Evolutionary conservation across 1,140 invertebrate species (phyloP), one percentile per base, ranked within the genome.

Genomic region (Bacillus rossius): DNA sequence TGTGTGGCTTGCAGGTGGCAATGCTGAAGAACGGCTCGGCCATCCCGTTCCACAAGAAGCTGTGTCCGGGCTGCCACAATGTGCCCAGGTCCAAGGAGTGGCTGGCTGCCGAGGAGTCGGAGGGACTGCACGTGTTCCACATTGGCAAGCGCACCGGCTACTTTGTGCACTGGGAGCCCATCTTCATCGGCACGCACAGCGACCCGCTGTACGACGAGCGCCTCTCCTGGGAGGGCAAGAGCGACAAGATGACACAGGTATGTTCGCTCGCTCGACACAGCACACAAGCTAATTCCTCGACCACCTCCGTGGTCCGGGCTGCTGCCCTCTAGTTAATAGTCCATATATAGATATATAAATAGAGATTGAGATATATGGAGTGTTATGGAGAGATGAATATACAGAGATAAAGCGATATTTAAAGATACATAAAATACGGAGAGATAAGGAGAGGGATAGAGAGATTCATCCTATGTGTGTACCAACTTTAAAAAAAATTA

Each of bases 221-320:
- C 69, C 81, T 92, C 19, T 91, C 86, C 68, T 93, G 91, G 91
- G 89, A 93, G 69, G 91, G 91, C 49, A 91, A 90, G 74, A 91
- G 89, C 71, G 90, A 93, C 73, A 93, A 93, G 79, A 96, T 96
- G 93, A 92, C 91, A 37, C 93, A 95, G 85, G 91, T 93, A 67
- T 72, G 55, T 49, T 7, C 40, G 1, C 13, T n/a, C 40, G n/a
- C n/a, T n/a, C n/a, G n/a, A n/a, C n/a, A n/a, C n/a, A n/a, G n/a
- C n/a, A n/a, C n/a, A n/a, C n/a, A n/a, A n/a, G n/a, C n/a, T n/a
- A n/a, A n/a, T n/a, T n/a, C n/a, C n/a, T n/a, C n/a, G n/a, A n/a
- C n/a, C n/a, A n/a, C n/a, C n/a, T n/a, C n/a, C n/a, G n/a, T 45
- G 5, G 8, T 8, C 16, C 8, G 3, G 3, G 7, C 14, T 13